Percentiles rank a stretch among this genome's conserved stretches.
These are phyloP conservation scores for Hermetia illucens DNA, from an alignment of 1,140 invertebrate genomes.

Conservation along the genomic window DNA sequence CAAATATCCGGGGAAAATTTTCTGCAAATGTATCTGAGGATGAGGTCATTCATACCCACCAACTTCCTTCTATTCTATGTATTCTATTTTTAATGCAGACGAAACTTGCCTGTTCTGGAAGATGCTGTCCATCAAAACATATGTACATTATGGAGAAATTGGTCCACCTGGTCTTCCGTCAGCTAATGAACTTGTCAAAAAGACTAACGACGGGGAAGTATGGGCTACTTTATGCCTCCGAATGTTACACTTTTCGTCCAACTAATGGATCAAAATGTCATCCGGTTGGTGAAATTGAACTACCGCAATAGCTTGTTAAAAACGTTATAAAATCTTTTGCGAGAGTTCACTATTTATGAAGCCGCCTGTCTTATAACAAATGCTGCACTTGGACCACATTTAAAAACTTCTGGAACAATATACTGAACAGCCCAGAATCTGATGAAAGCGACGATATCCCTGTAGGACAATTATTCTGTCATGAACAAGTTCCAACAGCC, in stretches of 20 bases:
- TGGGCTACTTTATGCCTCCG: constrained; percentile 24
- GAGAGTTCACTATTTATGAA: constrained; percentile 4
- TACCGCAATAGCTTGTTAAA: constrained; percentile 3
- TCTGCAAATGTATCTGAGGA: too few species aligned
- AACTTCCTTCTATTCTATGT: too few species aligned
- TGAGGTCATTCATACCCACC: too few species aligned
- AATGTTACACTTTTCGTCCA: constrained; percentile 35
- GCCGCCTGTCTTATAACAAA: neutral
- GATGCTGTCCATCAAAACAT: too few species aligned
- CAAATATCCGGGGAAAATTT: too few species aligned
- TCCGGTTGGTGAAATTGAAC: constrained; percentile 12
- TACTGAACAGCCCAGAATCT: constrained; percentile 2
- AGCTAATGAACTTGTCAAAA: constrained; percentile 8
- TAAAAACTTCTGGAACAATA: constrained; percentile 2
- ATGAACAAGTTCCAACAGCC: too few species aligned
- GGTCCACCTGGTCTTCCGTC: constrained; percentile 13
- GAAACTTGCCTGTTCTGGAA: too few species aligned
- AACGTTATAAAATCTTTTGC: neutral
- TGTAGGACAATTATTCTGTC: too few species aligned
- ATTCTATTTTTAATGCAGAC: too few species aligned
- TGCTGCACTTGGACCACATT: neutral
- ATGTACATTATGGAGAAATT: too few species aligned
- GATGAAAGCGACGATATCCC: constrained; percentile 6
- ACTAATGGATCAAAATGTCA: constrained; percentile 35
- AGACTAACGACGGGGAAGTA: constrained; percentile 9